Evolutionary conservation across 2,888 invertebrate genomes (phyloP), one percentile per base, ranked within the genome.

Genomic region (Mechanitis mazaeus): DNA sequence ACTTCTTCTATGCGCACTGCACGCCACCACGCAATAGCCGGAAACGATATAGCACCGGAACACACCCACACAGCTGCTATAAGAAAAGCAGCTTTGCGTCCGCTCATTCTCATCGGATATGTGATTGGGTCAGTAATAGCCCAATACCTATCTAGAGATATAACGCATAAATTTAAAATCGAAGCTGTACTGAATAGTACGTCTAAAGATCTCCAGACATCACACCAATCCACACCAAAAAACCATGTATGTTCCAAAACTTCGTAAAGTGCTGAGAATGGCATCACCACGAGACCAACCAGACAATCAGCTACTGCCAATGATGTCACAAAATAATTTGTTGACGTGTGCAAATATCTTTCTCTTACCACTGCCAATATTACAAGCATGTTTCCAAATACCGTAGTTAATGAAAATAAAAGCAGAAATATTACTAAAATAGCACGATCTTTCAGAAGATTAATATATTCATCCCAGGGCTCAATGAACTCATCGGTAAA

Each of bases 91-190:
- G 98, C 97, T 63, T 96, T 92, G 64, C 94, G 93, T 53, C 95
- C 94, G 35, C 97, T 97, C 97, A 99, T 98, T 68, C 95, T 92
- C 90, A 95, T 96, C 1, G 98, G 98, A 86, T 99, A 99, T 56
- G 97, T 96, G 71, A 99, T 98, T 0, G 99, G 99, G 86, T 99
- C 98, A 12, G 98, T 98, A 67, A 99, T 99, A 55, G 99, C 99
- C 98, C 98, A 98, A 85, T 99, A 99, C 28, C 98, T 93, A 82
- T 98, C 98, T 74, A 98, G 83, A 0, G 97, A 97, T 75, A 98
- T 99, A 42, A 99, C 98, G 85, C 99, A 99, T 60, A 99, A 91
- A 86, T 99, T 99, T 58, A 99, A 91, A 73, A 99, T 99, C 11
- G 98, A 98, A 4, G 98, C 98, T 0, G 99, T 99, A 74, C 97